These are phyloP conservation scores for Pithys albifrons DNA, from an alignment of 2,113 vertebrate genomes.

Conservation along the genomic window DNA sequence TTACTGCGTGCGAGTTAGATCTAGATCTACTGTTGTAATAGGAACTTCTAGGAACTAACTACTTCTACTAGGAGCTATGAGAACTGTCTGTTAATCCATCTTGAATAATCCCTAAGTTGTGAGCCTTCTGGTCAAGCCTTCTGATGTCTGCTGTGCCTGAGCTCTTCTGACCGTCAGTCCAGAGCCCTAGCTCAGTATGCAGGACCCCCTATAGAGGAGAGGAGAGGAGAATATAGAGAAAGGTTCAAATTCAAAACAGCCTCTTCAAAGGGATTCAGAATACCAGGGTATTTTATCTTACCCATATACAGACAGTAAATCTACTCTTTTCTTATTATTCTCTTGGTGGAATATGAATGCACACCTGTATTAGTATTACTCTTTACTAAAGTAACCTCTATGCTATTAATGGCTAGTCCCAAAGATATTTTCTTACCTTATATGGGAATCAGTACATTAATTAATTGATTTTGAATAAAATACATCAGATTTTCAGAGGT, in stretches of 20 bases:
- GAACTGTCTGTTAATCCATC: no score
- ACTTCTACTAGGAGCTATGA: no score
- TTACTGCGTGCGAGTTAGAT: no score
- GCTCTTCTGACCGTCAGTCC: no score
- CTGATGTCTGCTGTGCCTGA: no score
- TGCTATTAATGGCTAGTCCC: not conserved
- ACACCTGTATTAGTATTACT: not conserved
- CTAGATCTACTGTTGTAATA: no score
- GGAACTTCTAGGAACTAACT: no score
- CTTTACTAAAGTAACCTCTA: not conserved
- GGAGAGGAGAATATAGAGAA: not conserved
- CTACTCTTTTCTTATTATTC: not conserved
- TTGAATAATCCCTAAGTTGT: no score
- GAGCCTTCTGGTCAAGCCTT: no score
- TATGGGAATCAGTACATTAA: not conserved
- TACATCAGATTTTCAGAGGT: not conserved
- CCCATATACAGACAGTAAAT: not conserved
- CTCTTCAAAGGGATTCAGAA: not conserved
- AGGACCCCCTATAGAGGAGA: no score
- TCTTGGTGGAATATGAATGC: not conserved
- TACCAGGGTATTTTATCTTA: not conserved
- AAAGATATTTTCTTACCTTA: not conserved
- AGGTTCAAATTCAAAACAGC: accelerated
- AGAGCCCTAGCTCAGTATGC: no score
- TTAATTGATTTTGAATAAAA: not conserved